Percentiles rank a stretch among this genome's conserved stretches.
phyloP scores from a whole-genome alignment of 2,797 vertebrate species.

The Botia kubotai region DNA sequence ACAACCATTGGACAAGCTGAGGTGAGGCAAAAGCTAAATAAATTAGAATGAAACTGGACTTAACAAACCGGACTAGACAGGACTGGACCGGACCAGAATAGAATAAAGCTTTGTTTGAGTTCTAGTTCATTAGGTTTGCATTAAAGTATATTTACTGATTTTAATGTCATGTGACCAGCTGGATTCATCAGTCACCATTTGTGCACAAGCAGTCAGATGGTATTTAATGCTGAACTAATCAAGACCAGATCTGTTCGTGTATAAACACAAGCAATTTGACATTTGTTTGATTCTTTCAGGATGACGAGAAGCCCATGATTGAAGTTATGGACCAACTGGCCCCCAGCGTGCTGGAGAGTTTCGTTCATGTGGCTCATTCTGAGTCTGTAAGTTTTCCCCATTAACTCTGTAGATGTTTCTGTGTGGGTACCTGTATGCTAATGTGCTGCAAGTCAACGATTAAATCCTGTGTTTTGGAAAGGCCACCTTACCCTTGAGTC shows the following conservation, averaged over 20 bases:
- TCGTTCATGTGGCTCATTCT: conserved; percentile 94
- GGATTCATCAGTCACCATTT: neutral
- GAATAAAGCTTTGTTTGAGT: neutral
- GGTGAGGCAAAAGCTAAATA: conserved; percentile 72
- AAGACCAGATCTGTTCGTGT: neutral
- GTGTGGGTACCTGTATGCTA: conserved; percentile 20
- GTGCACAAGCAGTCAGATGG: neutral
- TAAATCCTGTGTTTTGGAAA: conserved; percentile 58
- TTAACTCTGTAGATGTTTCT: conserved; percentile 7
- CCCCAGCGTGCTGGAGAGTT: conserved; percentile 95
- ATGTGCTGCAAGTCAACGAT: neutral
- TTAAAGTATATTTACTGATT: neutral
- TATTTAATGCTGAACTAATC: neutral
- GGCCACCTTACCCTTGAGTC: conserved; percentile 88
- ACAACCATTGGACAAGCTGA: conserved; percentile 92
- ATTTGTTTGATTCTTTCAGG: conserved; percentile 72
- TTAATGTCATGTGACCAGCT: neutral
- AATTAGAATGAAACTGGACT: neutral
- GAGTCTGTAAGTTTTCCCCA: conserved; percentile 86
- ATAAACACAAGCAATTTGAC: neutral
- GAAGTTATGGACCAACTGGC: conserved; percentile 98
- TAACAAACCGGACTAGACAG: neutral
- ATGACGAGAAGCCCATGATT: conserved; percentile 98
- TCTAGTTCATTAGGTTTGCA: neutral
- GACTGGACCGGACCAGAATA: neutral